Evolutionary conservation across 2,113 vertebrate genomes (phyloP), one percentile per base, ranked within the genome.

Genomic region (Brachyistius frenatus): DNA sequence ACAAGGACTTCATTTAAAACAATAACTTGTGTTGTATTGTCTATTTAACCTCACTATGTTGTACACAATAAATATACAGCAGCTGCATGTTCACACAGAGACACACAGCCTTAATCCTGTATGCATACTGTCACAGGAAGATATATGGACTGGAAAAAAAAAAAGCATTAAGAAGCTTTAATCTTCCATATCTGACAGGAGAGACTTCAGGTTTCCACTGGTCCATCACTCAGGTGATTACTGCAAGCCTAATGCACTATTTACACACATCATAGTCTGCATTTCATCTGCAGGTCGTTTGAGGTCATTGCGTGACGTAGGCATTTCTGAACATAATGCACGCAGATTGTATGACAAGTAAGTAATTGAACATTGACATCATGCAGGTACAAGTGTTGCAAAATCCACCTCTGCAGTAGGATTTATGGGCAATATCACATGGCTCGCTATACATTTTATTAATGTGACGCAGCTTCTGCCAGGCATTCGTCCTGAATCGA

Each of bases 391-490:
- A 58, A 50, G n/a, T 31, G 5, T n/a, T 73, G 63, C 66, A 76
- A 2, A 61, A 31, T 7, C 9, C 44, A 47, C 7, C 4, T 46
- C 74, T 62, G 69, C 68, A 72, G 65, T 44, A 70, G 23, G 23
- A 66, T 50, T 7, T 10, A 63, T 35, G 1, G 52, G 5, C 11
- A 41, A n/a, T 14, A 35, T 32, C n/a, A 16, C 23, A 39, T 31
- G 7, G 5, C 16, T n/a, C 49, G 4, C 15, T 52, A 23, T 16
- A 23, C 23, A 23, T 52, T 37, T 44, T 3, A 2, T 54, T 1
- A 11, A 78, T 5, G 37, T 78, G 80, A 72, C 60, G 35, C 49
- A 55, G 70, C 73, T 44, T 73, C 35, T 85, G 87, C 86, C 86
- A 80, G 89, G 86, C 55, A 81, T 73, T 71, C 58, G 81, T 13